Evolutionary conservation across 2,113 vertebrate genomes (phyloP).

Genomic region (Spea multiplicata): DNA sequence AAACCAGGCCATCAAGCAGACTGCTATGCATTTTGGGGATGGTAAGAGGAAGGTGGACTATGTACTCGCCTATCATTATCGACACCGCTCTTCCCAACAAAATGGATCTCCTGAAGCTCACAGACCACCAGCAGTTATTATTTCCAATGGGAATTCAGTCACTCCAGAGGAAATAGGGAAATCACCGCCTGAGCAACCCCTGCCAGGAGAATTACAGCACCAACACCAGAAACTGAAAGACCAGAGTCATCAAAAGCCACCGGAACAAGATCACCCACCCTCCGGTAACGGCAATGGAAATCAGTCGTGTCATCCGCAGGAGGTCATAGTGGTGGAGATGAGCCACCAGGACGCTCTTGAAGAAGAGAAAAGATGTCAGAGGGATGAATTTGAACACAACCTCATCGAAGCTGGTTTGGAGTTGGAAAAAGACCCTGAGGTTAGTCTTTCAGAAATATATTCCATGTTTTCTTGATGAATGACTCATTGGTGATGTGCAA

Average conservation of each 20-base stretch:
- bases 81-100: conserved; percentile 58
- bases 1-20: conserved; percentile 41
- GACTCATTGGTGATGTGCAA: background rate
- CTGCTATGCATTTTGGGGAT: conserved; percentile 78
- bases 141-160: conserved; percentile 73
- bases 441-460: conserved; percentile 37
- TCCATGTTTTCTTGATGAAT: too few species aligned
- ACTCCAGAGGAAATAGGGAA: conserved; percentile 48
- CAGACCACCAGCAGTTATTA: conserved; percentile 50
- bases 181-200: conserved; percentile 38
- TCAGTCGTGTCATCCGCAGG: background rate
- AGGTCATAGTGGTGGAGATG: conserved; percentile 54
- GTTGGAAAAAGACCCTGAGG: conserved; percentile 83
- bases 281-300: conserved; percentile 35
- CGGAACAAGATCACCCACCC: conserved; percentile 25
- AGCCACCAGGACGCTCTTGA: conserved; percentile 67
- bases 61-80: conserved; percentile 85
- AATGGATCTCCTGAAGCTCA: background rate
- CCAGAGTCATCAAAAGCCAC: background rate
- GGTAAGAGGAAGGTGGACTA: conserved; percentile 91
- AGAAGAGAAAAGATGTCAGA: conserved; percentile 75
- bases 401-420: conserved; percentile 84
- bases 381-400: conserved; percentile 86
- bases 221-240: conserved; percentile 14
- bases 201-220: conserved; percentile 31